A percentile compares a stretch with the other conserved stretches of the same genome.
Conservation (phyloP, 2,797 vertebrate genomes). For the Brachymystax lenok region DNA sequence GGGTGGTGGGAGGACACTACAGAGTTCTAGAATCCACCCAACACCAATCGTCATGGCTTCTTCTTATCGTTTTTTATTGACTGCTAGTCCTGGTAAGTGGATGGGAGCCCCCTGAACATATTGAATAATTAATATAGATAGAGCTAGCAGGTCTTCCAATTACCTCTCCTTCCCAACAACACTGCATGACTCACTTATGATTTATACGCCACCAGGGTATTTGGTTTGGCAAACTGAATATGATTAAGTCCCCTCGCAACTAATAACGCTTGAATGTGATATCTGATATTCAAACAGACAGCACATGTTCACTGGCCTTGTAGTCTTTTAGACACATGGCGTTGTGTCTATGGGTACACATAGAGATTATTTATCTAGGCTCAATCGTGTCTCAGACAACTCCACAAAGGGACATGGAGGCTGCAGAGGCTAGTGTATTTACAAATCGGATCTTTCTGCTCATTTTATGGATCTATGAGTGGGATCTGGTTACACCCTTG, state of each 20-base stretch:
- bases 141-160: slow-evolving; percentile 38
- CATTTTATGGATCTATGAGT: background rate
- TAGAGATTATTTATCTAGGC: slow-evolving; percentile 20
- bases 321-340: background rate
- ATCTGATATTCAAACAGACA: slow-evolving; percentile 21
- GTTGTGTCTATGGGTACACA: slow-evolving; percentile 14
- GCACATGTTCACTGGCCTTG: slow-evolving; percentile 3
- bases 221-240: slow-evolving; percentile 42
- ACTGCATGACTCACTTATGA: slow-evolving; percentile 24
- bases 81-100: background rate
- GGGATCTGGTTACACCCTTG: background rate
- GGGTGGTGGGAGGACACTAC: background rate
- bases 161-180: slow-evolving; percentile 41
- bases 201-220: slow-evolving; percentile 50
- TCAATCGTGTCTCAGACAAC: background rate
- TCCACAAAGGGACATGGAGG: background rate
- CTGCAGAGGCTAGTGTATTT: background rate
- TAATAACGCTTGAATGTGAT: slow-evolving; percentile 30
- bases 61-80: background rate
- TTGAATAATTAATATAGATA: slow-evolving; percentile 28
- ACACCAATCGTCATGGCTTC: background rate
- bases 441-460: background rate
- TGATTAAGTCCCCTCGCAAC: slow-evolving; percentile 42
- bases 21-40: background rate
- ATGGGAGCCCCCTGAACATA: slow-evolving; percentile 24